Evolutionary conservation across 92 coral and sea anemone genomes (phyloP), one percentile per base, ranked within the genome.

Genomic region (Meandrina meandrites): DNA sequence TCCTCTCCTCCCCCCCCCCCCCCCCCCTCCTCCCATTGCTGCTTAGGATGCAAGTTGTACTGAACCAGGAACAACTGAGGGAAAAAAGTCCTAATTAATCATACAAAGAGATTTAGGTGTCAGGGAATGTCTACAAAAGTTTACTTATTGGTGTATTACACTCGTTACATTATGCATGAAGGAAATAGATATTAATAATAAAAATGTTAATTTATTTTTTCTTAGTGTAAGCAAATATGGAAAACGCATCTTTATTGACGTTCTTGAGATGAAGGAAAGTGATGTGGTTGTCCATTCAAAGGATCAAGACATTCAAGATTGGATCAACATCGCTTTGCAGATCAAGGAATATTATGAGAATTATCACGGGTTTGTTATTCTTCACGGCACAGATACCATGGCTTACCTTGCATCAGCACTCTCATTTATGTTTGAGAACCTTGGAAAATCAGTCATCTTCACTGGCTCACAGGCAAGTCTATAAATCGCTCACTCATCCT

Each of bases 381-480:
- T 97, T 12, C 99, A 97, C 70, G 99, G 99, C 6, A 97, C 99
- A 14, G 99, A 97, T 84, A 97, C 99, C 1, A 90, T 97, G 92
- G 86, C 93, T 37, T 97, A 97, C 58, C 96, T 98, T 2, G 95
- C 99, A 1, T 97, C 99, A 17, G 99, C 97, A 5, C 88, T 97
- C 70, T 97, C 99, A 30, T 97, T 97, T 81, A 97, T 97, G 99
- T 95, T 97, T 91, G 96, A 97, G 79, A 97, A 95, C 79, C 93
- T 97, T 75, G 97, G 94, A 45, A 97, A 97, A 50, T 93, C 98
- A 71, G 97, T 95, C 32, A 91, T 97, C 48, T 85, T 97, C 11
- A 97, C 99, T 32, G 99, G 99, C 24, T 97, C 99, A 19, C 96
- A 95, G 98, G 99, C 93, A 88, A 40, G 75, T 16, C 19, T 70